phyloP scores from a whole-genome alignment of 1,140 invertebrate genomes.

The Conopomorpha cramerella region DNA sequence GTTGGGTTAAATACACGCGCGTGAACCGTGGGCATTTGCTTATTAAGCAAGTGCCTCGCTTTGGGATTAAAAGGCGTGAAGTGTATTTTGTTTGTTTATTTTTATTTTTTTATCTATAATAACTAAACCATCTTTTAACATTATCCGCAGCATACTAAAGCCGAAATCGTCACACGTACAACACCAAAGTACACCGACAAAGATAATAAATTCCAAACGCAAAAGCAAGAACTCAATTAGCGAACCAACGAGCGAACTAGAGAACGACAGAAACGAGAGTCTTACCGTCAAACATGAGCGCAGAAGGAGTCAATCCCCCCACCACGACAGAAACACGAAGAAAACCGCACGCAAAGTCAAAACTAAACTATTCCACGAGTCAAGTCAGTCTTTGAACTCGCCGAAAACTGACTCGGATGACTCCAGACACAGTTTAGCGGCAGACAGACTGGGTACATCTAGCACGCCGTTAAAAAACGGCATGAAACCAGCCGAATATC shows the following conservation, averaged over 20 bases:
- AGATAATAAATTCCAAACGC: conserved; percentile 17
- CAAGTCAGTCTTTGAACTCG: not conserved
- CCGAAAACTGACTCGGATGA: conserved; percentile 22
- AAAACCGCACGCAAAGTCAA: conserved; percentile 29
- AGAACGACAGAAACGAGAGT: conserved; percentile 23
- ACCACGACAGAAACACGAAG: conserved; percentile 18
- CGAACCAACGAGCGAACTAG: conserved; percentile 30
- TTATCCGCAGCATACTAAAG: conserved; percentile 33
- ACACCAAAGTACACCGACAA: conserved; percentile 34
- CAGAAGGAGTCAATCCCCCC: conserved; percentile 37
- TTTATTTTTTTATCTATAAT: not conserved
- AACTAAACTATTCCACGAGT: conserved; percentile 37
- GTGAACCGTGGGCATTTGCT: no score
- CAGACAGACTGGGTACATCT: conserved; percentile 29
- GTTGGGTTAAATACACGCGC: no score
- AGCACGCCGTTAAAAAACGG: conserved; percentile 52
- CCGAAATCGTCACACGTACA: conserved; percentile 26
- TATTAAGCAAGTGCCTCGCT: no score
- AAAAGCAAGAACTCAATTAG: conserved; percentile 39
- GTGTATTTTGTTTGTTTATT: conserved; percentile 1
- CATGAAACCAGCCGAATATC: conserved; percentile 53
- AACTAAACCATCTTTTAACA: conserved; percentile 1
- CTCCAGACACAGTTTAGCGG: conserved; percentile 23
- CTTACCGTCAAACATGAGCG: conserved; percentile 20
- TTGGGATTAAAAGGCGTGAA: no score